Evolutionary conservation across 2,888 invertebrate genomes (phyloP), one percentile per base, ranked within the genome.

Genomic region (Miltochrista miniata): DNA sequence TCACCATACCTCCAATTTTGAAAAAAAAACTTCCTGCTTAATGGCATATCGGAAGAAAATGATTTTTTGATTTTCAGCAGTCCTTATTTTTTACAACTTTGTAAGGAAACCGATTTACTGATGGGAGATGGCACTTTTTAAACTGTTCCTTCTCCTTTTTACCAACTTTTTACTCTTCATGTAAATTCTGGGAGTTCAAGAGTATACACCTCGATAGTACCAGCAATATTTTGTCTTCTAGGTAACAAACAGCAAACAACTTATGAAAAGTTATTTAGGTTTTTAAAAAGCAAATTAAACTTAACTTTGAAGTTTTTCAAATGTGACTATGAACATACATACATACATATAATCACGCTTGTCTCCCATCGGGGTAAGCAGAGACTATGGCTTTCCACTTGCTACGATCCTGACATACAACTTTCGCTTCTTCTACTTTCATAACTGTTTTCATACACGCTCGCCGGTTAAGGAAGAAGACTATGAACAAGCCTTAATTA

Each of bases 401-500:
- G n/a, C n/a, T n/a, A n/a, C n/a, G n/a, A n/a, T n/a, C n/a, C n/a
- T n/a, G n/a, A n/a, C n/a, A n/a, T n/a, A n/a, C n/a, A n/a, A n/a
- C n/a, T n/a, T n/a, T n/a, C n/a, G n/a, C n/a, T n/a, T n/a, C n/a
- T n/a, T n/a, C n/a, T n/a, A n/a, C n/a, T n/a, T n/a, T n/a, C n/a
- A n/a, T n/a, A n/a, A n/a, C n/a, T n/a, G n/a, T n/a, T n/a, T n/a
- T n/a, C n/a, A n/a, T n/a, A n/a, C n/a, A n/a, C n/a, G n/a, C n/a
- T n/a, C 15, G n/a, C n/a, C n/a, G n/a, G n/a, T n/a, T n/a, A n/a
- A n/a, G n/a, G 13, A 37, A 37, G 10, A 13, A 13, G 37, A 37
- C 37, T 37, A 37, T 37, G 37, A 38, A 38, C 38, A 38, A 38
- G 38, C 38, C 38, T 38, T 38, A 38, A 38, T 38, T 38, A 38